These are phyloP conservation scores for Bufo bufo DNA, from an alignment of 2,113 vertebrate species.

Conservation along the genomic window DNA sequence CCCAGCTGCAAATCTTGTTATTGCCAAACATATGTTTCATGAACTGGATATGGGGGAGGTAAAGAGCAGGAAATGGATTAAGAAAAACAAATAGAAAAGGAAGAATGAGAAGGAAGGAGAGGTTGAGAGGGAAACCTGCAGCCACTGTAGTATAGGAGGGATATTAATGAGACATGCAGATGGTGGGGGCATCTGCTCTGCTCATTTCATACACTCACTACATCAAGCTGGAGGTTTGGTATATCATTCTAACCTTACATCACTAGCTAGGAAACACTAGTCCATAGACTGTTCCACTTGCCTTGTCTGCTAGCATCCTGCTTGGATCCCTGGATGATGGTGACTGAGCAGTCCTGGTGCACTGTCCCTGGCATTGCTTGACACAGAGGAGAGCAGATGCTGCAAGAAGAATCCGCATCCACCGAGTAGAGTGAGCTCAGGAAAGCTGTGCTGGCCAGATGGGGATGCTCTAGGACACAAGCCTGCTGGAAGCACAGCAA, in stretches of 20 bases:
- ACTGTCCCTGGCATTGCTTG: slow-evolving; percentile 4
- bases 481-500: slow-evolving; percentile 63
- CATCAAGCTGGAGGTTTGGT: not conserved
- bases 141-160: slow-evolving; percentile 25
- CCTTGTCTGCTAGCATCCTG: slow-evolving; percentile 15
- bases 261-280: slow-evolving; percentile 17
- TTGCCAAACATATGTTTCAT: slow-evolving; percentile 42
- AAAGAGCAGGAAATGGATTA: slow-evolving; percentile 32
- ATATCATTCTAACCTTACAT: not conserved
- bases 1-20: slow-evolving; percentile 19
- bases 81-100: slow-evolving; percentile 34
- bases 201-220: slow-evolving; percentile 8
- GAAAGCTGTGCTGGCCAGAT: slow-evolving; percentile 59
- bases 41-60: slow-evolving; percentile 48
- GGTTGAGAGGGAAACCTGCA: slow-evolving; percentile 1
- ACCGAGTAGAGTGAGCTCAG: slow-evolving; percentile 32
- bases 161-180: slow-evolving; percentile 16
- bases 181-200: slow-evolving; percentile 14
- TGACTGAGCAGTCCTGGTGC: not conserved
- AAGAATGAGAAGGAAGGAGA: slow-evolving; percentile 24
- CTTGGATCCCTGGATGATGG: not conserved
- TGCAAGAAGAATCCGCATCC: slow-evolving; percentile 42
- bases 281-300: not conserved
- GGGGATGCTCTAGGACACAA: slow-evolving; percentile 58
- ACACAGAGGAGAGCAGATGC: slow-evolving; percentile 27